Evolutionary conservation across 1,140 invertebrate genomes (phyloP).

Genomic region (Condylostylus longicornis): DNA sequence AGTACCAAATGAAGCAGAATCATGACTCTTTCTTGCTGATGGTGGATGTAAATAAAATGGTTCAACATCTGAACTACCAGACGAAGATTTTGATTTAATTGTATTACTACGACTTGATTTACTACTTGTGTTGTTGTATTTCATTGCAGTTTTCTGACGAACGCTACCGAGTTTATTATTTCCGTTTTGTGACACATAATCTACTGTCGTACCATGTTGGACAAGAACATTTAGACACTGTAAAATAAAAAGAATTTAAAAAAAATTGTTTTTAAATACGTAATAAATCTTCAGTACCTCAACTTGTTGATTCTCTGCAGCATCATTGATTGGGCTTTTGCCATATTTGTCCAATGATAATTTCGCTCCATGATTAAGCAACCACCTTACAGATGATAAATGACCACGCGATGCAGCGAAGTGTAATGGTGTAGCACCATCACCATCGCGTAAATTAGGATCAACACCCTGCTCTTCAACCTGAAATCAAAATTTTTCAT

Average conservation of each 20-base stretch:
- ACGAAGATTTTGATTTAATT: constrained; percentile 30
- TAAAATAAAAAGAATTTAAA: constrained; percentile 14
- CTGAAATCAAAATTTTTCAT: constrained; percentile 34
- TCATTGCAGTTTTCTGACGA: constrained; percentile 14
- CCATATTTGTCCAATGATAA: constrained; percentile 68
- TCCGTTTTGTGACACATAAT: constrained; percentile 33
- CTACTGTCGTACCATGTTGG: constrained; percentile 51
- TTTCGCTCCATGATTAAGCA: constrained; percentile 61
- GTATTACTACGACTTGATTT: constrained; percentile 28
- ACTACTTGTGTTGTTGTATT: constrained; percentile 4
- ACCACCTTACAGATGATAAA: constrained; percentile 63
- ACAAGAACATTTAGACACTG: constrained; percentile 63
- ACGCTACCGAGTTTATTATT: constrained; percentile 4
- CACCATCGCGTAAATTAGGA: constrained; percentile 65
- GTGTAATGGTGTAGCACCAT: constrained; percentile 64
- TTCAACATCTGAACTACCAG: constrained; percentile 34
- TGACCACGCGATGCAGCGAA: constrained; percentile 71
- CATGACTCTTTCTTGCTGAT: constrained; percentile 19
- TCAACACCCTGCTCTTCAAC: constrained; percentile 68
- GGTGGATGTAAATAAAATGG: constrained; percentile 63
- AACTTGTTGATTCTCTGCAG: constrained; percentile 74
- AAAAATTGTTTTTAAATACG: neutral
- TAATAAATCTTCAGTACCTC: constrained; percentile 42
- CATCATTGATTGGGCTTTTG: constrained; percentile 76
- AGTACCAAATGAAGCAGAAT: constrained; percentile 18